Evolutionary conservation across 2,113 vertebrate genomes (phyloP), one percentile per base, ranked within the genome.

Genomic region (Rhynchomys soricoides): DNA sequence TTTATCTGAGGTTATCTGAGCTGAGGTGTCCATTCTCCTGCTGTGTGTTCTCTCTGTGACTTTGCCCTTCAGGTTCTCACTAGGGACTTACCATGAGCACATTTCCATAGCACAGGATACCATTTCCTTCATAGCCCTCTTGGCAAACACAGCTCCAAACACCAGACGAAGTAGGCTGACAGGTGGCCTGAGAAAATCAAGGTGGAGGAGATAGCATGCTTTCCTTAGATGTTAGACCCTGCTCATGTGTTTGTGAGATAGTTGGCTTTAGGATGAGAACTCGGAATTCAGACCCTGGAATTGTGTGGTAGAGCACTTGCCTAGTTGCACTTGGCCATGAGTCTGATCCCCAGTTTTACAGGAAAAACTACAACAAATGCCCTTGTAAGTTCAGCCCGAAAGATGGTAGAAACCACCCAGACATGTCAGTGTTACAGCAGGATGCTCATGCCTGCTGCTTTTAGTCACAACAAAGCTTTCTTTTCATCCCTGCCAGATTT

Each of bases 71-170:
- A 29, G 40, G 13, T 73, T 24, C 9, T 43, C 0, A 1, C 24
- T 0, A 90, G 34, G 57, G 59, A 98, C 98, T 98, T 97, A 99
- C 99, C 97, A 99, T 97, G 5, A 98, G 98, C n/a, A 99, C 97
- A 0, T 98, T 98, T 2, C 99, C 99, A 0, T 99, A 99, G 97
- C 99, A 99, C 12, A 97, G 85, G 0, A 74, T 97, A 5, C 99
- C 99, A 0, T 99, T 97, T 75, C 99, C 99, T 62, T 97, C 75
- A 0, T 99, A 99, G 9, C 98, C 99, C 0, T 98, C 94, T 31
- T 97, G 98, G 94, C 99, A 99, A 16, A 99, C 98, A 34, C 99
- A 99, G 19, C 97, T 95, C 99, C 99, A 99, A 94, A 93, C 19
- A 9, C 55, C 98, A 22, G 98, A 97, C 31, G 97, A 40, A 29